These are phyloP conservation scores for Rhynchomys soricoides DNA, from an alignment of 2,113 vertebrate species.

Conservation along the genomic window DNA sequence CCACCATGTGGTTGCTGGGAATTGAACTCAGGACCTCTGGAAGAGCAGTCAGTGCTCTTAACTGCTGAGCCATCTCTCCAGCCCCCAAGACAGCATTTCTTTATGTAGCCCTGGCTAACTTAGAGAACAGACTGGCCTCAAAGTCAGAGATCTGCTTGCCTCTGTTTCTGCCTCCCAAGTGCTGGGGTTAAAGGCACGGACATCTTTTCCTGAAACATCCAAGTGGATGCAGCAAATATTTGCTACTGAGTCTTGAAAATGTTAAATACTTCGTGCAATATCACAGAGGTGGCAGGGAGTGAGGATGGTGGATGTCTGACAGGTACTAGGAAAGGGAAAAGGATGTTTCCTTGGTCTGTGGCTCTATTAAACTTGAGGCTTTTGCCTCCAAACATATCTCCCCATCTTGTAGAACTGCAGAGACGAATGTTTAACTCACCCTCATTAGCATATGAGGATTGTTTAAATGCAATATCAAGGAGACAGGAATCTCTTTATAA, in stretches of 20 bases:
- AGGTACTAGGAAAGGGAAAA: neutral
- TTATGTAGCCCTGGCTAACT: neutral
- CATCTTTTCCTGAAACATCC: neutral
- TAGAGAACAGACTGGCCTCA: neutral
- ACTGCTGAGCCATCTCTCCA: too few species aligned
- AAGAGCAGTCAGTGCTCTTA: too few species aligned
- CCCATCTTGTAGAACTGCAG: neutral
- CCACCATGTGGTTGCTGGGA: too few species aligned
- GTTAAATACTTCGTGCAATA: neutral
- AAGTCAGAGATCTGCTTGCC: neutral
- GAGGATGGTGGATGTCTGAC: neutral
- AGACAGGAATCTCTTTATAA: neutral
- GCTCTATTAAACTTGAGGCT: neutral
- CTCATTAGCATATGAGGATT: neutral
- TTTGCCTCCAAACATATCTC: neutral
- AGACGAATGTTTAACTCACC: neutral
- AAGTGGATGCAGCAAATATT: neutral
- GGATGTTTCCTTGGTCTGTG: neutral
- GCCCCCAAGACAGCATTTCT: too few species aligned
- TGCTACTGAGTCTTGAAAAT: neutral
- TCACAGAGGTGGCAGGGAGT: neutral
- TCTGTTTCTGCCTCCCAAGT: neutral
- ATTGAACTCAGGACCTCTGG: too few species aligned
- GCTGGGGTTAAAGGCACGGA: neutral
- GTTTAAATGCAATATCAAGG: neutral